These are phyloP conservation scores for Orgyia antiqua DNA, from an alignment of 2,888 invertebrate genomes.

Conservation along the genomic window DNA sequence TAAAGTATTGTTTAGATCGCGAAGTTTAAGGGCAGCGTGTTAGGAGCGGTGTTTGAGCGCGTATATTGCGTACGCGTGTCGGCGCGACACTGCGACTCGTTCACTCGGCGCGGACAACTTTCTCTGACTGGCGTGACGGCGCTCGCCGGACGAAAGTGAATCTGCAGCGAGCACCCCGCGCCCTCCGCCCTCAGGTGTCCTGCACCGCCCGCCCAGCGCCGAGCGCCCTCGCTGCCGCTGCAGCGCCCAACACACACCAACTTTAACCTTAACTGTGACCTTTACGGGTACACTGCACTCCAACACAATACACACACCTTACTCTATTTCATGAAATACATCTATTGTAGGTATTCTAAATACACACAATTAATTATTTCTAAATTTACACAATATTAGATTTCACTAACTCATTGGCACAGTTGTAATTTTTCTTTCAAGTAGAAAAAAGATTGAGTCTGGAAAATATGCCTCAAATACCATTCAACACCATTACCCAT, in stretches of 20 bases:
- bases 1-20: conserved; percentile 45
- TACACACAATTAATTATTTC: too few relatives aligned
- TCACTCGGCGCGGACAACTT: conserved; percentile 76
- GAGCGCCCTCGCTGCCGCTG: conserved; percentile 41
- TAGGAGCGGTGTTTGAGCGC: conserved; percentile 41
- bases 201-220: conserved; percentile 51
- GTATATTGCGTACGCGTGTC: conserved; percentile 61
- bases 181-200: conserved; percentile 54
- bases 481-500: too few relatives aligned
- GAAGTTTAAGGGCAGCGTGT: conserved; percentile 42
- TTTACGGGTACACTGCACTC: conserved; percentile 69
- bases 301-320: conserved; percentile 20
- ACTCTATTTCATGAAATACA: conserved; percentile 18
- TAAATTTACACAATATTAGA: too few relatives aligned
- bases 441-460: too few relatives aligned
- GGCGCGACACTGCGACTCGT: conserved; percentile 71
- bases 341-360: too few relatives aligned
- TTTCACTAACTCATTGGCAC: too few relatives aligned
- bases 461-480: too few relatives aligned
- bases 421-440: too few relatives aligned
- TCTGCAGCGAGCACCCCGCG: conserved; percentile 63
- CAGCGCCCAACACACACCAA: conserved; percentile 63
- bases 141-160: conserved; percentile 75
- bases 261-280: conserved; percentile 76
- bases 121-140: conserved; percentile 76